Evolutionary conservation across 2,113 vertebrate species (phyloP), one percentile per base, ranked within the genome.

Genomic region (Camelus bactrianus): DNA sequence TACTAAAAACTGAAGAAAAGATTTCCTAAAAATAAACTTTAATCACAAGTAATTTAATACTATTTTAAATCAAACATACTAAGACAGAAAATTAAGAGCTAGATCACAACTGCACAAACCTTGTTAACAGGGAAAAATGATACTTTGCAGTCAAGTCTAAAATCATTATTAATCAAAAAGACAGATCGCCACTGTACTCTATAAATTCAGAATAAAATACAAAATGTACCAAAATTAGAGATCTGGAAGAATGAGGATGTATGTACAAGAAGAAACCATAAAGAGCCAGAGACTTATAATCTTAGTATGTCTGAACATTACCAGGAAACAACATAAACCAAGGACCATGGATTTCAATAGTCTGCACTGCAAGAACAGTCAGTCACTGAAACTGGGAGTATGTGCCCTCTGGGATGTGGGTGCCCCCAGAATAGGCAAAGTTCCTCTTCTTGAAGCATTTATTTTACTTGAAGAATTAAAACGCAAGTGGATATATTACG

Each of bases 381-480:
- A 77, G 30, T 54, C 62, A 77, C 38, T 50, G 56, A 89, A 77
- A 64, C 16, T 58, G 17, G 17, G 20, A 72, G 19, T 52, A 2
- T 35, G n/a, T 46, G 2, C 2, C 38, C 32, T 35, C 28, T 72
- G 32, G 22, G 14, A 85, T 50, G 8, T 70, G 67, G 19, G 2
- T 60, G 19, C 50, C 38, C 48, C 70, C 56, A 13, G 42, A 75
- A 77, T 38, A 92, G 7, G 13, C 19, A 77, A 92, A 60, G 38
- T 60, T 86, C 56, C n/a, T 56, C 38, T 77, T 87, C 46, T 62
- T 82, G 54, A 96, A 72, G 62, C 8, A 35, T 54, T 89, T 9
- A n/a, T 42, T 89, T 90, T 76, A 96, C 10, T 64, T 91, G 22
- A 96, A 89, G n/a, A 88, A 86, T 87, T 86, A 92, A 95, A 95